Evolutionary conservation across 2,113 vertebrate genomes (phyloP).

Genomic region (Mormyrus lacerda): DNA sequence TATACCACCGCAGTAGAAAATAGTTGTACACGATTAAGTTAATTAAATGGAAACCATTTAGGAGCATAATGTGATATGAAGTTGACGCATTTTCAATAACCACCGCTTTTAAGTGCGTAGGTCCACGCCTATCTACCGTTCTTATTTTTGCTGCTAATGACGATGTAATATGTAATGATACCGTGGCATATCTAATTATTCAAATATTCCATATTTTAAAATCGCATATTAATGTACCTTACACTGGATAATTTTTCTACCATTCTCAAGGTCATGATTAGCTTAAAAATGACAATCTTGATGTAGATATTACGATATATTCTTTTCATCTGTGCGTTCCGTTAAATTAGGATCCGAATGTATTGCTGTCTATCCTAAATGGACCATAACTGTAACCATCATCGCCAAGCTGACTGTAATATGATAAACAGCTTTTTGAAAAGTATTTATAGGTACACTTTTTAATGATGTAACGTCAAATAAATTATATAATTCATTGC

Average conservation of each 20-base stretch:
- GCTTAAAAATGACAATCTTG: neutral
- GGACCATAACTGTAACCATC: neutral
- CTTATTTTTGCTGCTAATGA: neutral
- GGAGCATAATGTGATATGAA: neutral
- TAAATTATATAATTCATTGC: neutral
- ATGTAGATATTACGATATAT: neutral
- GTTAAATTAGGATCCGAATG: neutral
- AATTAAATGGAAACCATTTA: neutral
- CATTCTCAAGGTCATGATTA: neutral
- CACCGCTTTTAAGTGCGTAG: neutral
- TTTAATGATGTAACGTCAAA: neutral
- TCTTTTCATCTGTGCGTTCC: neutral
- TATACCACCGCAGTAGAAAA: neutral
- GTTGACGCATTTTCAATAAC: neutral
- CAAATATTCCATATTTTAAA: too few relatives aligned
- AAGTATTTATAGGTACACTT: neutral
- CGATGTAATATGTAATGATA: neutral
- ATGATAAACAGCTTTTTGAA: neutral
- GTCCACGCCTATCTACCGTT: neutral
- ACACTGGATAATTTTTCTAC: neutral
- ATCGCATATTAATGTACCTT: neutral
- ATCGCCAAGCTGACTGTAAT: neutral
- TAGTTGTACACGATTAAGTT: neutral
- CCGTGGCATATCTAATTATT: neutral
- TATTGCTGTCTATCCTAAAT: neutral